A percentile compares a stretch with the other conserved stretches of the same genome.
phyloP scores from a whole-genome alignment of 2,113 vertebrate species.

The Castor canadensis region DNA sequence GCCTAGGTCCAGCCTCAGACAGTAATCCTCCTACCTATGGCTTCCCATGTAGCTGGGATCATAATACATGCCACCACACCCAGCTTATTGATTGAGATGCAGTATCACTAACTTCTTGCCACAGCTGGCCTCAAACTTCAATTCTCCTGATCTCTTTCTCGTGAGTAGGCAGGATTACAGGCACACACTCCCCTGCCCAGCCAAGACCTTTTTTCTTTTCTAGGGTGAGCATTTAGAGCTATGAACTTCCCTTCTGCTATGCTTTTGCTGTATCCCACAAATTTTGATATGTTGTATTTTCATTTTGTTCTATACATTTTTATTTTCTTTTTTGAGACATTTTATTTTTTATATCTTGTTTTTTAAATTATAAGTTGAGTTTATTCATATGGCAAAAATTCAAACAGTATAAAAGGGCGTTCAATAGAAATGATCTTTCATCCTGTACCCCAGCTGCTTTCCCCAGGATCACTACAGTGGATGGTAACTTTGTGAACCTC shows the following conservation, averaged over 20 bases:
- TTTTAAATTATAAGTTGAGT: background rate
- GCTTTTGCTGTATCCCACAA: background rate
- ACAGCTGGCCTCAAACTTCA: too few species aligned
- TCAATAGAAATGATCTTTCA: background rate
- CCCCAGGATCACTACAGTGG: background rate
- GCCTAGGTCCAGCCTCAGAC: too few species aligned
- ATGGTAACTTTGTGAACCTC: background rate
- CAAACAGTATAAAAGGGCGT: background rate
- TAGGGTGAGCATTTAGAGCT: too few species aligned
- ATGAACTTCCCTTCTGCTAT: too few species aligned
- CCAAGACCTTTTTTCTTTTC: background rate
- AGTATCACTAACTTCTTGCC: too few species aligned
- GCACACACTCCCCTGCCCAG: too few species aligned
- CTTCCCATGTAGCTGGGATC: too few species aligned
- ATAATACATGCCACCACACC: too few species aligned
- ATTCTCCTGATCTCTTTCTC: too few species aligned
- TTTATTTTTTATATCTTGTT: background rate
- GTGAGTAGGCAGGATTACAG: too few species aligned
- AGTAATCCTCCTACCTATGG: too few species aligned
- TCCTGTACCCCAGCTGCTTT: background rate
- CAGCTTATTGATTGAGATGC: too few species aligned
- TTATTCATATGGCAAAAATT: background rate
- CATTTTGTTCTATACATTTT: background rate
- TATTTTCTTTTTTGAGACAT: background rate
- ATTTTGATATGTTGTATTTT: background rate